Percentiles rank a stretch among this genome's conserved stretches.
These are phyloP conservation scores for Epizoanthus scotinus DNA, from an alignment of 92 coral and sea anemone species.

Conservation along the genomic window DNA sequence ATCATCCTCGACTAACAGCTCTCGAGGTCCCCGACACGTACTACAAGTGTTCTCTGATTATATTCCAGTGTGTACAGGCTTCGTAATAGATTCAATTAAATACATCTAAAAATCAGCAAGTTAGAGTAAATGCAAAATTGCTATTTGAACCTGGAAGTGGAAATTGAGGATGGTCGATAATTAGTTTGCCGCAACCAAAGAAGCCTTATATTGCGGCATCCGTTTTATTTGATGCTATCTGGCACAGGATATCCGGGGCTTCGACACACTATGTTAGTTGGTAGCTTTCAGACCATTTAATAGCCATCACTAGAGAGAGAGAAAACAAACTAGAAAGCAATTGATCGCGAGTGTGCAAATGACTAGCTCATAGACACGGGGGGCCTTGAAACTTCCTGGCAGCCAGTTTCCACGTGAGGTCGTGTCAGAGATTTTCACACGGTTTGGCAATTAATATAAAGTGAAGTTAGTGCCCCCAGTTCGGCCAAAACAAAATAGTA, in stretches of 20 bases:
- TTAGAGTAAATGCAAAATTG: neutral
- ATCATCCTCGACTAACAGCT: constrained; percentile 16
- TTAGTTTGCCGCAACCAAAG: constrained; percentile 14
- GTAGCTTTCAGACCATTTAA: constrained; percentile 23
- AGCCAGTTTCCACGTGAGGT: constrained; percentile 17
- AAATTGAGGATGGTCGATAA: constrained; percentile 18
- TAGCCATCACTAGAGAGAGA: constrained; percentile 13
- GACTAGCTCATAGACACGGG: constrained; percentile 24
- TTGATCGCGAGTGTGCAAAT: constrained; percentile 3
- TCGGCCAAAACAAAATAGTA: no score
- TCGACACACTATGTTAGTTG: constrained; percentile 10
- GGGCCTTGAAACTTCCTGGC: constrained; percentile 22
- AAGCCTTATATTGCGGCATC: constrained; percentile 23
- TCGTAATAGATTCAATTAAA: neutral
- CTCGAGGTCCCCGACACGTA: neutral
- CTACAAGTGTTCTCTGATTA: neutral
- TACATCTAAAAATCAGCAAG: neutral
- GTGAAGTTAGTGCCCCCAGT: no score
- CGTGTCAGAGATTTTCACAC: constrained; percentile 34
- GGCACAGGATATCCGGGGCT: constrained; percentile 40
- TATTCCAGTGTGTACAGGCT: neutral
- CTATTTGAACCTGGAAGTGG: constrained; percentile 7
- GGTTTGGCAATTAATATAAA: constrained; percentile 8
- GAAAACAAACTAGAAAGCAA: constrained; percentile 6
- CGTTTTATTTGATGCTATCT: constrained; percentile 31